These are phyloP conservation scores for Microctenopoma steveboyesi DNA, from an alignment of 2,797 vertebrate genomes.

Conservation along the genomic window DNA sequence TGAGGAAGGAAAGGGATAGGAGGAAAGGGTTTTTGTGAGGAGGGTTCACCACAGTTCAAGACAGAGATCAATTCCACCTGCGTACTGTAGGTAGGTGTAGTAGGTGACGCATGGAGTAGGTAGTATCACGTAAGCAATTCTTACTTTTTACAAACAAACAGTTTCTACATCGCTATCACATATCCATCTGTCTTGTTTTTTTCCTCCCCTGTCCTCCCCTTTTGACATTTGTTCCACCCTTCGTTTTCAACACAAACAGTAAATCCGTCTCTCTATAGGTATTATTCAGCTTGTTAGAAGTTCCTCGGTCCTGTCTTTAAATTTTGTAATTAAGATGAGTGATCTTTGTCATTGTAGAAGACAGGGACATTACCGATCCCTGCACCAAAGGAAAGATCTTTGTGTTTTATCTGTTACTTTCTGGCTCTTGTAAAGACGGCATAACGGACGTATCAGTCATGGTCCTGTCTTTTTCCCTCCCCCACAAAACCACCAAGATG, in stretches of 20 bases:
- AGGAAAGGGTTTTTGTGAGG: slow-evolving; percentile 31
- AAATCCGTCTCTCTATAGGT: slow-evolving; percentile 38
- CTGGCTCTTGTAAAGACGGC: slow-evolving; percentile 58
- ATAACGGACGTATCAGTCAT: slow-evolving; percentile 55
- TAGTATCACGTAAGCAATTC: neutral
- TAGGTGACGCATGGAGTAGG: slow-evolving; percentile 26
- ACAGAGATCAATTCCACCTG: slow-evolving; percentile 33
- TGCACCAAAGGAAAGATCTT: slow-evolving; percentile 42
- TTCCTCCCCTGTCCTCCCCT: neutral
- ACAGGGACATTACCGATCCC: slow-evolving; percentile 35
- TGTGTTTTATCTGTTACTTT: slow-evolving; percentile 59
- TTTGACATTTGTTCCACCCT: slow-evolving; percentile 1
- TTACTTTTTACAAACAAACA: slow-evolving; percentile 16
- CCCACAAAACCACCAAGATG: slow-evolving; percentile 21
- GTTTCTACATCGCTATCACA: slow-evolving; percentile 31
- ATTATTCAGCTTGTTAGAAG: slow-evolving; percentile 11
- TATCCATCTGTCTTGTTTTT: slow-evolving; percentile 9
- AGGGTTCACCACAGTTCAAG: slow-evolving; percentile 33
- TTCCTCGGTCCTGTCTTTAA: slow-evolving; percentile 12
- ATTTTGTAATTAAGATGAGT: slow-evolving; percentile 29
- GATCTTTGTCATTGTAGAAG: slow-evolving; percentile 11
- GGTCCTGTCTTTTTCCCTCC: slow-evolving; percentile 41
- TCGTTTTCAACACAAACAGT: neutral
- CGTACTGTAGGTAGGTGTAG: slow-evolving; percentile 23
- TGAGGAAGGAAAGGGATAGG: slow-evolving; percentile 27